A percentile compares a stretch with the other conserved stretches of the same genome.
Evolutionary conservation across 2,888 invertebrate genomes (phyloP).

Genomic region (Pheosia gnoma): DNA sequence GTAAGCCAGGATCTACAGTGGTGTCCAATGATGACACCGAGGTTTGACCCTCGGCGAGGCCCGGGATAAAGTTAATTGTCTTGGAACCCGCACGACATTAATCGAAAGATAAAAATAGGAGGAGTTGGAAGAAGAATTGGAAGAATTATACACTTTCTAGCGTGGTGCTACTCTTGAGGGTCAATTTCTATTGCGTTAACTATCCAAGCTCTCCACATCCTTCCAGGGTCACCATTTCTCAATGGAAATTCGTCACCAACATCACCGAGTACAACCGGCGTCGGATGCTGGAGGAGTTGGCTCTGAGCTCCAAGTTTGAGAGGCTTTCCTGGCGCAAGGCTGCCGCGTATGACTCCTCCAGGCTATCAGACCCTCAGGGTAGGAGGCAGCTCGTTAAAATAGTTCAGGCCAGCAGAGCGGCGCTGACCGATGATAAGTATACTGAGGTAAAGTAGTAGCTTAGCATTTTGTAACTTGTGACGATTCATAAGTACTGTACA

Average conservation of each 20-base stretch:
- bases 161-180: no score
- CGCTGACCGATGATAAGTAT: slow-evolving; percentile 89
- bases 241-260: slow-evolving; percentile 91
- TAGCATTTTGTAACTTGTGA: no score
- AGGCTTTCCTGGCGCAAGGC: slow-evolving; percentile 89
- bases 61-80: no score
- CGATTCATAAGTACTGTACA: no score
- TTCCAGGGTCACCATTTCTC: slow-evolving; percentile 86
- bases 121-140: no score
- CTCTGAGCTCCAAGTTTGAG: slow-evolving; percentile 88
- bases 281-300: slow-evolving; percentile 88
- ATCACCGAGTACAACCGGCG: slow-evolving; percentile 88
- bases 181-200: no score
- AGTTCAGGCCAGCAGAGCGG: slow-evolving; percentile 88
- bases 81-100: no score
- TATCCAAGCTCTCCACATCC: not conserved
- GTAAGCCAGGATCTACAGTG: no score
- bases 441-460: slow-evolving; percentile 82
- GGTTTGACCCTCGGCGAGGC: no score
- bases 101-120: no score
- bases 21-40: no score
- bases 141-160: no score
- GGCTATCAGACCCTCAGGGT: slow-evolving; percentile 86
- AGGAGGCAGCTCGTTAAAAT: slow-evolving; percentile 89
- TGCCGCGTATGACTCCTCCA: slow-evolving; percentile 87